Conservation (phyloP, 2,888 invertebrate genomes). For the Hetaerina titia region DNA sequence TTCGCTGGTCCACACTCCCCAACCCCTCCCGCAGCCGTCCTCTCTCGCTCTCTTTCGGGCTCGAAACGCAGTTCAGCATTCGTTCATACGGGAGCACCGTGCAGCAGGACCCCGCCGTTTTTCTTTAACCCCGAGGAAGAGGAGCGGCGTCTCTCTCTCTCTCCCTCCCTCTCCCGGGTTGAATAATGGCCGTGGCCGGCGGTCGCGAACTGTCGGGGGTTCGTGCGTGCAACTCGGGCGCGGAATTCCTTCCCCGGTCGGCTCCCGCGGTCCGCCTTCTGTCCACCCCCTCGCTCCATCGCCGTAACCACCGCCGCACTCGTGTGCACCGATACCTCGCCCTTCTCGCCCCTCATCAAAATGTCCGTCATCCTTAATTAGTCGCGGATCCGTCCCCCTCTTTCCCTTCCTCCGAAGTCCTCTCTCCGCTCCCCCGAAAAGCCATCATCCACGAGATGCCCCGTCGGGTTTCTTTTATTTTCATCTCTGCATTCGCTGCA, state of each 20-base stretch:
- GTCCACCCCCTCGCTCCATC: background rate
- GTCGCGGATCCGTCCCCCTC: background rate
- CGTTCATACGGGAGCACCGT: background rate
- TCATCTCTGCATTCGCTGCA: background rate
- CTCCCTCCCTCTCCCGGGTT: background rate
- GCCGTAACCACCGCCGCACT: too few relatives aligned
- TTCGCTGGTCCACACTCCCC: background rate
- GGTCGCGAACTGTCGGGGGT: background rate
- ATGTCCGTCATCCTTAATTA: conserved; percentile 21
- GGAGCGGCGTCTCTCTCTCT: background rate
- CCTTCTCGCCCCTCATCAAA: background rate
- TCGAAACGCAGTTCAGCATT: background rate
- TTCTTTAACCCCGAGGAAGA: background rate
- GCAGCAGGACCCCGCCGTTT: background rate
- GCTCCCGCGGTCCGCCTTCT: background rate
- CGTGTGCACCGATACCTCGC: background rate
- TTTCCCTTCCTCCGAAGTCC: background rate
- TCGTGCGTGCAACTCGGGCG: background rate
- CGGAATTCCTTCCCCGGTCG: conserved; percentile 7
- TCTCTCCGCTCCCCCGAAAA: background rate
- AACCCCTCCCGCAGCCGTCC: background rate
- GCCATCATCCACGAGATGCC: background rate
- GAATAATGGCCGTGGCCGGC: background rate
- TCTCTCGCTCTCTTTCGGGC: background rate
- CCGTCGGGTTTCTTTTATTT: background rate